Base-by-base conservation (phyloP, 2,888 invertebrate genomes). In the Teleiodes luculella region DNA sequence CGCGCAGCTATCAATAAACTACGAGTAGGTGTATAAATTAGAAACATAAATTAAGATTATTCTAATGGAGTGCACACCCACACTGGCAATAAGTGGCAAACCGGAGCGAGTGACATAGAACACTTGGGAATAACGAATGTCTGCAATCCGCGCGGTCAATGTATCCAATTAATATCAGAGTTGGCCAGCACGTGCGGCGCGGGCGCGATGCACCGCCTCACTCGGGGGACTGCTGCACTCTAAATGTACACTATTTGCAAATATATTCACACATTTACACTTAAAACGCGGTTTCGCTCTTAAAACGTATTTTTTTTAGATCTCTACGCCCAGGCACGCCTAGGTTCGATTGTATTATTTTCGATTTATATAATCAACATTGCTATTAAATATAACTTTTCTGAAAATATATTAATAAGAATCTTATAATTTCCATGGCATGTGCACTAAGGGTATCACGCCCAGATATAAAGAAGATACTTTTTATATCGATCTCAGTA, bases 151-250 rank as follows among this genome's bases (percentile, higher is more conserved):
- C 61, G 62, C 60, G 65, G 72, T 74, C 74, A 72, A 68, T 78
- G 84, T 82, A 68, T 52, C 62, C 74, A 69, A 85, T 85, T 82
- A 82, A 82, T 85, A 80, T 72, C 63, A 58, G 57, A 57, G 43
- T 62, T 57, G 57, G 57, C 54, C 63, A 65, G 80, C 84, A 83
- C 84, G 85, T 83, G 83, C 81, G 55, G 13, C 31, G 18, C 50
- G 39, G 2, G 41, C 24, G 31, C 14, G 30, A 13, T 16, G 39
- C 31, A 10, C 51, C 4, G 5, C 13, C 4, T 14, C 6, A 10
- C 46, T 33, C 1, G 5, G 31, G 5, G 47, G 13, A 7, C 43
- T 11, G 14, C 39, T 14, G 8, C 10, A 8, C 18, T 41, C 10
- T 11, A n/a, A n/a, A 33, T n/a, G 33, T 11, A 8, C 5, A 3